Conservation (phyloP, 1,140 invertebrate species). For the Pantala flavescens region DNA sequence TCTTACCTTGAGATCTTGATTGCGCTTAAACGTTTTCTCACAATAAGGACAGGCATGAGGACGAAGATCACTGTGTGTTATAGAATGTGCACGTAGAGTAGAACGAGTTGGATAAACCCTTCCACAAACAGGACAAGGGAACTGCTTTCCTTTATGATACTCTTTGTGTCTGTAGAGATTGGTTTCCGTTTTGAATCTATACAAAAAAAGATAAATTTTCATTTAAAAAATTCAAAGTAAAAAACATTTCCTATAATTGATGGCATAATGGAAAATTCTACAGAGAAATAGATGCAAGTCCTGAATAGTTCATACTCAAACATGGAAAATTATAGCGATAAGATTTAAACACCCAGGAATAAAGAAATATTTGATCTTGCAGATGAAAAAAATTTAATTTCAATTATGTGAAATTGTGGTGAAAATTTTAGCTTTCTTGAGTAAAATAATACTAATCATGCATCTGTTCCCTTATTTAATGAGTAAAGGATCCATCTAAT, state of each 20-base stretch:
- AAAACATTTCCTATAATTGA: conserved; percentile 8
- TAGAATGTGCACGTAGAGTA: conserved; percentile 55
- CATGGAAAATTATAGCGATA: too few relatives aligned
- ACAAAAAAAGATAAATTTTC: conserved; percentile 25
- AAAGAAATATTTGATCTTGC: too few relatives aligned
- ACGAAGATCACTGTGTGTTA: conserved; percentile 56
- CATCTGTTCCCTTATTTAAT: too few relatives aligned
- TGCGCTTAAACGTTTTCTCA: conserved; percentile 63
- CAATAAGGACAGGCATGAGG: conserved; percentile 59
- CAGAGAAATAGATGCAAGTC: not conserved
- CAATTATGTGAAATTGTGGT: too few relatives aligned
- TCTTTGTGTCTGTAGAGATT: conserved; percentile 55
- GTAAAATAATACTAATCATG: too few relatives aligned
- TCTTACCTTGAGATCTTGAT: conserved; percentile 58
- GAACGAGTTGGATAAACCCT: conserved; percentile 58
- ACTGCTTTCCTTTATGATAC: conserved; percentile 51
- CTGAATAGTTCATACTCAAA: too few relatives aligned
- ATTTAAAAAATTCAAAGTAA: conserved; percentile 17
- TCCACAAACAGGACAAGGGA: conserved; percentile 53
- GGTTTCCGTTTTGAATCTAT: conserved; percentile 55
- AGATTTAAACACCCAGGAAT: too few relatives aligned
- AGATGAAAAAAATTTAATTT: too few relatives aligned
- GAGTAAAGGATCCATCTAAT: too few relatives aligned
- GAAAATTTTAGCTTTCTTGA: too few relatives aligned
- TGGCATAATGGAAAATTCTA: not conserved